Base-by-base conservation (phyloP, 2,113 vertebrate species). In the Glaucomys volans region DNA sequence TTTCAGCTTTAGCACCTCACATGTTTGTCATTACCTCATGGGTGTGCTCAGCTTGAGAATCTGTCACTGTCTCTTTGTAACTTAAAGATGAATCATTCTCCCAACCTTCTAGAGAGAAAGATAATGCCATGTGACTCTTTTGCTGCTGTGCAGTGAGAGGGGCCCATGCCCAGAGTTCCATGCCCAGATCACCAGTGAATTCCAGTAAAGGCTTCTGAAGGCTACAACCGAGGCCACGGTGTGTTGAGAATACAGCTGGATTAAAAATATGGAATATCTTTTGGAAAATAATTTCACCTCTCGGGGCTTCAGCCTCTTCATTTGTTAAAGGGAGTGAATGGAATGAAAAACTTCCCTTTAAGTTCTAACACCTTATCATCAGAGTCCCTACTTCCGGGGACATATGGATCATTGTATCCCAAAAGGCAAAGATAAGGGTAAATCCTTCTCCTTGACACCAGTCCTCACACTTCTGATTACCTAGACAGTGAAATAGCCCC, bases 11-110 rank as follows among this genome's bases (percentile, higher is more conserved):
- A 24, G 79, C 10, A 30, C 40, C 50, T 94, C 91, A 95, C 20
- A 2, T 76, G 67, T 94, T 88, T 95, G 67, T 75, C 93, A 74
- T 96, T 95, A 95, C 86, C 93, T 44, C 85, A 12, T 18, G 93
- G 59, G 3, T 62, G 40, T 79, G n/a, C 11, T 35, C 44, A 74
- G 77, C 86, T 42, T 85, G 69, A 50, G 80, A 57, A 90, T 82
- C 82, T 91, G 76, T 91, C 83, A 47, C 35, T 92, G 62, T 95
- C 89, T 95, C 67, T 94, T 71, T 82, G 91, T 57, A 71, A 96
- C 72, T 85, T 88, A 37, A 88, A 64, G 67, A 97, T 77, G 37
- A 94, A 57, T 71, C 87, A 6, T 66, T 81, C 85, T 91, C 54
- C 67, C 8, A 30, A 6, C 76, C 42, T 62, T 71, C 50, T 74